phyloP scores from a whole-genome alignment of 2,797 vertebrate genomes.

The Halcyon chelicuti region DNA sequence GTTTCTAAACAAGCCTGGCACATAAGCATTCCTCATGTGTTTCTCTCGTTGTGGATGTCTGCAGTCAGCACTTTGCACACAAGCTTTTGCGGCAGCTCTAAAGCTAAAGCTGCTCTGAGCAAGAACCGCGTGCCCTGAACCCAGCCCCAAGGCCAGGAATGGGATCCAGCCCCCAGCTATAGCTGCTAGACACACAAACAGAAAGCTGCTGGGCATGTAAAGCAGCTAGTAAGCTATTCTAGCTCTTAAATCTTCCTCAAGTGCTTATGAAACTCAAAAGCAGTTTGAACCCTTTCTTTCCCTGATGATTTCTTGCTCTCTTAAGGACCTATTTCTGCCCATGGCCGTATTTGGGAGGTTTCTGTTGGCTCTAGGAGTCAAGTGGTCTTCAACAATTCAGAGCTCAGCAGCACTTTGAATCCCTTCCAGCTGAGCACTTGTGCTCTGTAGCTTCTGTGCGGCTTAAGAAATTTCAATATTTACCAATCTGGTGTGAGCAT shows the following conservation, averaged over 20 bases:
- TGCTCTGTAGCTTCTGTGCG: background rate
- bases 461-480: constrained; percentile 2
- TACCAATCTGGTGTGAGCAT: background rate
- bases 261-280: background rate
- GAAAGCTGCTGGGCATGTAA: background rate
- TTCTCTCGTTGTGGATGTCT: background rate
- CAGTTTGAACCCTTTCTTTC: background rate
- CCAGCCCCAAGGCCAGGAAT: background rate
- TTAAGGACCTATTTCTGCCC: background rate
- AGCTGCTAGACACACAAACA: background rate
- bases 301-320: background rate
- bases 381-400: constrained; percentile 1
- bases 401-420: background rate
- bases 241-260: background rate
- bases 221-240: background rate
- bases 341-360: background rate
- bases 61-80: background rate
- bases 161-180: background rate
- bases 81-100: background rate
- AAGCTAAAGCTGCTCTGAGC: background rate
- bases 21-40: background rate
- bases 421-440: background rate
- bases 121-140: rapidly evolving
- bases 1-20: constrained; percentile 36
- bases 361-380: background rate